phyloP scores from a whole-genome alignment of 2,797 vertebrate genomes.

The Cygnus olor region DNA sequence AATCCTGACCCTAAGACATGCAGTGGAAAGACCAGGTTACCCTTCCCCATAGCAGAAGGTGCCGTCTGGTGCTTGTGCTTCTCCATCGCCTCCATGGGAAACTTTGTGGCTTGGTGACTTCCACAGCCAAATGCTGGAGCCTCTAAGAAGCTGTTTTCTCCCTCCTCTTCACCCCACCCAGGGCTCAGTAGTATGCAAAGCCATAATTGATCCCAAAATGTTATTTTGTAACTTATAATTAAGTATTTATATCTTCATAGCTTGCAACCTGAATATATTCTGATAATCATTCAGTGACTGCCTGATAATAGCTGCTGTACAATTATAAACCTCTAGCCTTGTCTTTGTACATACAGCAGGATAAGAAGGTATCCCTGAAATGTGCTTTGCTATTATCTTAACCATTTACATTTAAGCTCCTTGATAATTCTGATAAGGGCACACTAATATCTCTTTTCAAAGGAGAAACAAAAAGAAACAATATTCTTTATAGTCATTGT shows the following conservation, averaged over 20 bases:
- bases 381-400: neutral
- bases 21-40: neutral
- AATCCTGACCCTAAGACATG: neutral
- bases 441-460: neutral
- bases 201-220: neutral
- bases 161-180: neutral
- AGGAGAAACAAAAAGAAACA: neutral
- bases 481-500: neutral
- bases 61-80: neutral
- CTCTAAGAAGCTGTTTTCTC: neutral
- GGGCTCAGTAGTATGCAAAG: neutral
- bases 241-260: conserved; percentile 41
- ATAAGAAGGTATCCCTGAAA: neutral
- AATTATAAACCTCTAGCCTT: conserved; percentile 13
- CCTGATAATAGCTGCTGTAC: neutral
- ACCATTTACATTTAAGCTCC: neutral
- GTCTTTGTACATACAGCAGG: neutral
- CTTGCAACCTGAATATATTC: conserved; percentile 28
- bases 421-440: neutral
- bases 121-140: neutral
- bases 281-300: neutral
- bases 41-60: neutral
- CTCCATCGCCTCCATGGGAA: neutral
- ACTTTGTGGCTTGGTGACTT: neutral
- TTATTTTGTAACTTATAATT: conserved; percentile 41